Base-by-base conservation (phyloP, 2,113 vertebrate genomes). In the Anoplopoma fimbria region DNA sequence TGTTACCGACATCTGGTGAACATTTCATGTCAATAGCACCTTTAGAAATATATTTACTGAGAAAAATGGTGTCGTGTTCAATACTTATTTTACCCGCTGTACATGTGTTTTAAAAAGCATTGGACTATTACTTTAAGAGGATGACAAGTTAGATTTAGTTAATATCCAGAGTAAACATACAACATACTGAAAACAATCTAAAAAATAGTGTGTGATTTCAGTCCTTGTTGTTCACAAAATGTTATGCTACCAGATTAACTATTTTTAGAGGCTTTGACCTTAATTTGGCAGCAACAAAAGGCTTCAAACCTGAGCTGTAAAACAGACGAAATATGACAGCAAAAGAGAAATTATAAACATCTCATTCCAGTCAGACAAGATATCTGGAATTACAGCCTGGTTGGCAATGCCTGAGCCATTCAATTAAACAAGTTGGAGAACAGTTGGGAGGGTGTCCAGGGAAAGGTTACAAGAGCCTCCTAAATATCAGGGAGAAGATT, bases 351-450 rank as follows among this genome's bases (percentile, higher is more conserved):
- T 82, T 83, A 79, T 86, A 90, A 91, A 93, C 81, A 92, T 92
- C 85, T 83, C 53, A 86, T 87, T 94, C 90, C 90, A 92, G 90
- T 85, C 85, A 88, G 90, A 91, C 85, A 88, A 92, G 91, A 88
- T 92, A 89, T 85, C 89, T 91, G 85, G 89, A 87, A 58, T 51
- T 57, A 67, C 80, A 15, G 6, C 29, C 40, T 70, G 84, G 23
- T 49, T 93, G 88, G 89, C 91, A 88, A 57, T 47, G 81, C 60
- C 65, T 64, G 25, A 75, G 75, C 85, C 83, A 79, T 89, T 83
- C 87, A 83, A 90, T 60, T 34, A 78, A 79, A 77, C 64, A 63
- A 53, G 38, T n/a, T 40, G 73, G 34, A 64, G 34, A 82, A 47
- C 71, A 71, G 72, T 70, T 73, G 85, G 73, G 53, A 81, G 58